phyloP scores from a whole-genome alignment of 2,113 vertebrate species.

The Oxyruncus cristatus region DNA sequence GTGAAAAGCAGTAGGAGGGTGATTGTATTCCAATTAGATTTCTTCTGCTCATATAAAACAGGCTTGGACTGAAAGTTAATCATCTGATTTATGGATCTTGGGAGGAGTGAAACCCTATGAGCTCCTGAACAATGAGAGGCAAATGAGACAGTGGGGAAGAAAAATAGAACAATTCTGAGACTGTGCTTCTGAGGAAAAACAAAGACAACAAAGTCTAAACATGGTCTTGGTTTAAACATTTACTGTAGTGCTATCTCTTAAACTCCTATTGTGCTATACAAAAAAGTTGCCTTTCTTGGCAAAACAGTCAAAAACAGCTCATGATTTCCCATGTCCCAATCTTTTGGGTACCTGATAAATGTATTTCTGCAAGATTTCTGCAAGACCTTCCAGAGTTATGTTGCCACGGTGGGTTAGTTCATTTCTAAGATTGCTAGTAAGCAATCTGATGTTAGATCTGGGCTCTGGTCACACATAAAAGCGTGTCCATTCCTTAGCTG shows the following conservation, averaged over 20 bases:
- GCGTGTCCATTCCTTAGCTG: neutral
- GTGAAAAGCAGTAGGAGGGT: conserved; percentile 63
- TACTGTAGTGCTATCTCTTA: neutral
- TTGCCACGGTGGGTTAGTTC: neutral
- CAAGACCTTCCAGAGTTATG: neutral
- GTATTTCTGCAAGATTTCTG: neutral
- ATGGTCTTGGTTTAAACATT: neutral
- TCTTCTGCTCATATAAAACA: conserved; percentile 50
- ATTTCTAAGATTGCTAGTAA: neutral
- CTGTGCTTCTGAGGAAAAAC: neutral
- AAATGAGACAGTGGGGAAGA: conserved; percentile 6
- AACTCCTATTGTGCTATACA: neutral
- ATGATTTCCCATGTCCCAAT: neutral
- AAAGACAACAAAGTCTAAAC: neutral
- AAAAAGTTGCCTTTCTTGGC: neutral
- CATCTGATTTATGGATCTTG: conserved; percentile 69
- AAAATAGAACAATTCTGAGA: conserved; percentile 9
- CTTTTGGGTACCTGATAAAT: neutral
- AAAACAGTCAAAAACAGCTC: neutral
- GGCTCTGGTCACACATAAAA: neutral
- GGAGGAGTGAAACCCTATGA: conserved; percentile 41
- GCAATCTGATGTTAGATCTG: neutral
- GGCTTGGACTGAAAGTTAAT: conserved; percentile 70
- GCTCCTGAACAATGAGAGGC: conserved; percentile 16
- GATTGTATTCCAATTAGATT: conserved; percentile 74